These are phyloP conservation scores for Drosophila ochracea DNA, from an alignment of 2,888 invertebrate species.

Conservation along the genomic window DNA sequence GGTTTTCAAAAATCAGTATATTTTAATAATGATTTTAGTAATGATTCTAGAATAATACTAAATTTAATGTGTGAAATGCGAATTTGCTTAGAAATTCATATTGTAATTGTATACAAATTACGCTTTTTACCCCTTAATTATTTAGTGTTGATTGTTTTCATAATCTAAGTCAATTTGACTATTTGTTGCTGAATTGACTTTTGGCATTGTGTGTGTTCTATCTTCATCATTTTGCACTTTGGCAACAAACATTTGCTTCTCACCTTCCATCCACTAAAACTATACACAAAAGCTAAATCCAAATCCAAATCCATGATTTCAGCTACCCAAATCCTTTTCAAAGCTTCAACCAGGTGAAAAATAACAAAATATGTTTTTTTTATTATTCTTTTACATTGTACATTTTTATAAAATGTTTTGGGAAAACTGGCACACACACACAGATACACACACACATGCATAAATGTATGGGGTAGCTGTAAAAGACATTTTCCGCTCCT, in stretches of 20 bases:
- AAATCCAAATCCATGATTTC: constrained; percentile 68
- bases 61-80: neutral
- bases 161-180: neutral
- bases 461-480: constrained; percentile 25
- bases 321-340: constrained; percentile 71
- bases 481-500: constrained; percentile 60
- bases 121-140: neutral
- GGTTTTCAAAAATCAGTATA: fast-evolving
- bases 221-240: constrained; percentile 35
- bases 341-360: constrained; percentile 77
- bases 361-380: constrained; percentile 62
- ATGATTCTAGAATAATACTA: neutral
- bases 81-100: neutral
- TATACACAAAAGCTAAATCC: constrained; percentile 65
- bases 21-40: too few species aligned
- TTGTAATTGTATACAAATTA: neutral
- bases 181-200: constrained; percentile 16
- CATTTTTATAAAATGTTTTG: constrained; percentile 66
- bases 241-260: constrained; percentile 36
- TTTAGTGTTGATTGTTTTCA: neutral
- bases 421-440: constrained; percentile 38
- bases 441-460: constrained; percentile 1
- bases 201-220: constrained; percentile 1
- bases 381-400: constrained; percentile 46
- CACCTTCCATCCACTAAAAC: constrained; percentile 48